A percentile compares a stretch with the other conserved stretches of the same genome.
phyloP scores from a whole-genome alignment of 2,888 invertebrate species.

The Synergus gifuensis region DNA sequence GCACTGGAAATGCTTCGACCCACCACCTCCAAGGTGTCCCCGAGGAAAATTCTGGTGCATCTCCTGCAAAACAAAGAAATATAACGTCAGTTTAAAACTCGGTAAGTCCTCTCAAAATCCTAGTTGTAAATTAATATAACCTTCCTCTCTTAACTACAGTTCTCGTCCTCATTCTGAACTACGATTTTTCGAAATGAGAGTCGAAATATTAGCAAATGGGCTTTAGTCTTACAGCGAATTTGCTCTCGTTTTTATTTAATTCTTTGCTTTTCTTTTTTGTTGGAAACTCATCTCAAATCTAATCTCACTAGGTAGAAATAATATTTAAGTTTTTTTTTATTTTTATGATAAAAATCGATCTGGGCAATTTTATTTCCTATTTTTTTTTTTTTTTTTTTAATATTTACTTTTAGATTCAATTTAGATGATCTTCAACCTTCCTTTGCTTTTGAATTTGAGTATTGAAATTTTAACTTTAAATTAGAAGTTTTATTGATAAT shows the following conservation, averaged over 20 bases:
- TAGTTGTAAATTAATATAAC: constrained; percentile 37
- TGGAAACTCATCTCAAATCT: not conserved
- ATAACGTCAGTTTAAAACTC: constrained; percentile 62
- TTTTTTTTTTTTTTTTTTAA: no score
- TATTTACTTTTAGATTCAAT: no score
- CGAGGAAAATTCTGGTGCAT: constrained; percentile 83
- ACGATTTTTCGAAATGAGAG: not conserved
- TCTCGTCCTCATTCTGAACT: not conserved
- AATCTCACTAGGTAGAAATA: not conserved
- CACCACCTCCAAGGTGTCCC: constrained; percentile 82
- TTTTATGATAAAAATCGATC: not conserved
- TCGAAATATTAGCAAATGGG: not conserved
- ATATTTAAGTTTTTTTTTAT: not conserved
- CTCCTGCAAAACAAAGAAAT: constrained; percentile 79
- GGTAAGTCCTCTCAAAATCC: constrained; percentile 61
- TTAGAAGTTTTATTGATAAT: not conserved
- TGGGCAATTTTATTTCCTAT: not conserved
- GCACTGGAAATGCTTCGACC: constrained; percentile 87
- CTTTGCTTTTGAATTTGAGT: no score
- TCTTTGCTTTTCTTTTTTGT: not conserved
- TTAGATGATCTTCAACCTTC: no score
- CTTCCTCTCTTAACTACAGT: constrained; percentile 18
- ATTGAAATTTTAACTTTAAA: not conserved
- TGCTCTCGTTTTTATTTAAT: not conserved
- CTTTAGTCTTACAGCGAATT: not conserved